phyloP scores from a whole-genome alignment of 2,113 vertebrate genomes.

The Misgurnus mizolepis region DNA sequence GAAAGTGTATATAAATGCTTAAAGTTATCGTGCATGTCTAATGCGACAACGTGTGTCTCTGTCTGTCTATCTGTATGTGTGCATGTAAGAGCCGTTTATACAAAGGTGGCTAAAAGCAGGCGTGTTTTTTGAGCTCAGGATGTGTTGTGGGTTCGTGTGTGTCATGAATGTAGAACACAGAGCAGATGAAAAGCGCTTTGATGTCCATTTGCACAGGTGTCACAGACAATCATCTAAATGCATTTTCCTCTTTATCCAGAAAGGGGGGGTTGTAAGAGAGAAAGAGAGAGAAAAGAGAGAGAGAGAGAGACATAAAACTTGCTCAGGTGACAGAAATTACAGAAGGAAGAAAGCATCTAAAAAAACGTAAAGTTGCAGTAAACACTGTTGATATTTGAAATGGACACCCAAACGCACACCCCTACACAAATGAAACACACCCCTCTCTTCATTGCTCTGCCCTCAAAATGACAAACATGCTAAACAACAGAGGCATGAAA shows the following conservation, averaged over 20 bases:
- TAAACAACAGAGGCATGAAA: too few species aligned
- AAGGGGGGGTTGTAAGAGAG: not conserved
- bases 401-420: too few species aligned
- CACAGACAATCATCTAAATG: slow-evolving; percentile 31
- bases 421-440: too few species aligned
- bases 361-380: not conserved
- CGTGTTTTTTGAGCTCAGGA: slow-evolving; percentile 39
- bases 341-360: not conserved
- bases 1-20: slow-evolving; percentile 15
- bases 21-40: slow-evolving; percentile 49
- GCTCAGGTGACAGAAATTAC: not conserved
- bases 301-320: not conserved
- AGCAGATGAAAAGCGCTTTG: slow-evolving; percentile 33
- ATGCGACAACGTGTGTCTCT: slow-evolving; percentile 30
- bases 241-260: slow-evolving; percentile 26
- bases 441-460: too few species aligned
- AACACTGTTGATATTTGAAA: not conserved
- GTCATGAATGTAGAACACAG: slow-evolving; percentile 53
- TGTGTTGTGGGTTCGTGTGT: slow-evolving; percentile 37
- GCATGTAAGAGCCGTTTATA: slow-evolving; percentile 29
- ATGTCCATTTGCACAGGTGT: slow-evolving; percentile 43
- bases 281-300: slow-evolving; percentile 2
- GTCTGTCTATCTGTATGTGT: slow-evolving; percentile 40
- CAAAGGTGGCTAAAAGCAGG: slow-evolving; percentile 38
- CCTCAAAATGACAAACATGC: too few species aligned